phyloP scores from a whole-genome alignment of 2,888 invertebrate genomes.

The Orchestes rusci region DNA sequence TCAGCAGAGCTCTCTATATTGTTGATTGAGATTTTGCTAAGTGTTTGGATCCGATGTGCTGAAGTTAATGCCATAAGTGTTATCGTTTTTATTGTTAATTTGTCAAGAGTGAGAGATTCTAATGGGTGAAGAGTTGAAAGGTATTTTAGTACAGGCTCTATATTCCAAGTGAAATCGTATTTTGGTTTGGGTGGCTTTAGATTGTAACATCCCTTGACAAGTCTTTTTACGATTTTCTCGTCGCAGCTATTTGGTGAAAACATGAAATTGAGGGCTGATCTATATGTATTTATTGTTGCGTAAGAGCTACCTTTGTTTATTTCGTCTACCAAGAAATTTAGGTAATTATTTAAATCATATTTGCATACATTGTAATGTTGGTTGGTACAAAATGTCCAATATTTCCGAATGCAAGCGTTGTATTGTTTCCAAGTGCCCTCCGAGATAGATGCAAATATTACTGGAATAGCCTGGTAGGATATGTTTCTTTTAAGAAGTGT shows the following conservation, averaged over 20 bases:
- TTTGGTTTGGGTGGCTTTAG: background rate
- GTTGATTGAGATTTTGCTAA: slow-evolving; percentile 1
- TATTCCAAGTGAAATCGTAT: slow-evolving; percentile 1
- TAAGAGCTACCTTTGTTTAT: slow-evolving; percentile 4
- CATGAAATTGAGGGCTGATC: background rate
- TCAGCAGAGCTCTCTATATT: slow-evolving; percentile 1
- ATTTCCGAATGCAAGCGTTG: slow-evolving; percentile 9
- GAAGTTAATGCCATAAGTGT: background rate
- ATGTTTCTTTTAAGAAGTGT: background rate
- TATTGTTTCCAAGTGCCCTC: slow-evolving; percentile 5
- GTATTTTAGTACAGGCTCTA: background rate
- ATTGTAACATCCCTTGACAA: background rate
- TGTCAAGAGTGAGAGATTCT: background rate
- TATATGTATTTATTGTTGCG: background rate
- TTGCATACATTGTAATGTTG: slow-evolving; percentile 2
- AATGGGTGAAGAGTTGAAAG: slow-evolving; percentile 1
- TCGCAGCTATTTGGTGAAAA: too few relatives aligned
- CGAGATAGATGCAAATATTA: slow-evolving; percentile 6
- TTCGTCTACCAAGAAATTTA: too few relatives aligned
- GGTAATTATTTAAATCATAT: too few relatives aligned
- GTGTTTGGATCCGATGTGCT: slow-evolving; percentile 1
- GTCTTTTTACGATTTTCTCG: background rate
- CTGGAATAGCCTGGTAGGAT: background rate
- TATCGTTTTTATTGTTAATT: slow-evolving; percentile 2
- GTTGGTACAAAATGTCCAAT: slow-evolving; percentile 9